Percentiles rank a stretch among this genome's conserved stretches.
Conservation (phyloP, 2,113 vertebrate genomes). For the Arenaria interpres region DNA sequence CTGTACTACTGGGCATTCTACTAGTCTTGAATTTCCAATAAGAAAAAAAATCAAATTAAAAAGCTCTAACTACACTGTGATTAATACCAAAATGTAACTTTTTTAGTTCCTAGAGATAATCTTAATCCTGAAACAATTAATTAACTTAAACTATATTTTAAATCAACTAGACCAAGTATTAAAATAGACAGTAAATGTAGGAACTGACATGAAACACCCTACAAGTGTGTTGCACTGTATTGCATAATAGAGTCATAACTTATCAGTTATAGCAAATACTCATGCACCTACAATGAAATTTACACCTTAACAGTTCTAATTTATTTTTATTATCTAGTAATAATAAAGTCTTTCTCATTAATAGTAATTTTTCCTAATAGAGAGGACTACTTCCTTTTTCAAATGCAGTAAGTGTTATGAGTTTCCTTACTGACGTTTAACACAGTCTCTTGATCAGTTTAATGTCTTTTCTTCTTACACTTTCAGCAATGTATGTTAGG, state of each 20-base stretch:
- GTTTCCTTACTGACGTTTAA: neutral
- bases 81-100: neutral
- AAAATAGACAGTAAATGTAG: neutral
- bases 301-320: neutral
- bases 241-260: neutral
- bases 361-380: neutral
- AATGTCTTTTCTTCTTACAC: neutral
- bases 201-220: neutral
- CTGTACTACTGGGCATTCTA: neutral
- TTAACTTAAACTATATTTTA: neutral
- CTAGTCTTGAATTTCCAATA: neutral
- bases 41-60: neutral
- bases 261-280: neutral
- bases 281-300: neutral
- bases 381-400: neutral
- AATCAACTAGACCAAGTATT: neutral
- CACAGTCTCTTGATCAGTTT: neutral
- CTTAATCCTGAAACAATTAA: neutral
- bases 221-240: neutral
- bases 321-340: slow-evolving; percentile 16
- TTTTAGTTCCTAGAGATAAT: neutral
- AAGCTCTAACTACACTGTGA: neutral
- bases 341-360: neutral
- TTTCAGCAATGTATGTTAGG: neutral
- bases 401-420: neutral